Evolutionary conservation across 2,888 invertebrate genomes (phyloP), one percentile per base, ranked within the genome.

Genomic region (Lamellibrachia satsuma): DNA sequence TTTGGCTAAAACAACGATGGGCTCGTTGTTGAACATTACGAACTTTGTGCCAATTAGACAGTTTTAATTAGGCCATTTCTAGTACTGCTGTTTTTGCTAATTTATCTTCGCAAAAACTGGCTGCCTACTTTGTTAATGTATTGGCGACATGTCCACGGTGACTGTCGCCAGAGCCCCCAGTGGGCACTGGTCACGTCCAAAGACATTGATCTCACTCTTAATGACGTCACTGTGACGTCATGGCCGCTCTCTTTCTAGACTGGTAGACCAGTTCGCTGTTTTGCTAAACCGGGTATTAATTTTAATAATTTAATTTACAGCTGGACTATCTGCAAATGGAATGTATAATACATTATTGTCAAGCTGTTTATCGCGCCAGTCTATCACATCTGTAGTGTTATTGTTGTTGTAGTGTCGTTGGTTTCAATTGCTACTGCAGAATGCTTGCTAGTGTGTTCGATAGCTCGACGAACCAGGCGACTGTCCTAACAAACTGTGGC

Each of bases 261-360:
- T 75, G 6, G 75, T 75, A 75, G 6, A 75, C 75, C 75, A 75
- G 75, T 15, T 75, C 75, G 75, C 22, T 75, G 75, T 75, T 11
- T 75, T 75, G 22, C 75, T 75, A 75, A 75, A 75, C 75, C 75
- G 75, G 75, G 75, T 75, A 75, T 75, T 75, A 75, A 75, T 75
- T 75, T 75, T 22, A 75, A 75, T 75, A 75, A 55, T 9, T 55
- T 55, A 55, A 75, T 75, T 75, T 75, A 75, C 75, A 75, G 22
- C 75, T 75, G 75, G 75, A 22, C 75, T 75, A 75, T 75, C 75
- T 75, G n/a, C 75, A n/a, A 75, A 75, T 75, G 75, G 75, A 75
- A n/a, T 75, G 39, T 39, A n/a, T 75, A 6, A 75, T 75, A 75
- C 15, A 75, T 75, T 75, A 75, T 75, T 75, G 15, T 75, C 75